Percentiles rank a stretch among this genome's conserved stretches.
Conservation (phyloP, 2,888 invertebrate species). For the Oithona nana region DNA sequence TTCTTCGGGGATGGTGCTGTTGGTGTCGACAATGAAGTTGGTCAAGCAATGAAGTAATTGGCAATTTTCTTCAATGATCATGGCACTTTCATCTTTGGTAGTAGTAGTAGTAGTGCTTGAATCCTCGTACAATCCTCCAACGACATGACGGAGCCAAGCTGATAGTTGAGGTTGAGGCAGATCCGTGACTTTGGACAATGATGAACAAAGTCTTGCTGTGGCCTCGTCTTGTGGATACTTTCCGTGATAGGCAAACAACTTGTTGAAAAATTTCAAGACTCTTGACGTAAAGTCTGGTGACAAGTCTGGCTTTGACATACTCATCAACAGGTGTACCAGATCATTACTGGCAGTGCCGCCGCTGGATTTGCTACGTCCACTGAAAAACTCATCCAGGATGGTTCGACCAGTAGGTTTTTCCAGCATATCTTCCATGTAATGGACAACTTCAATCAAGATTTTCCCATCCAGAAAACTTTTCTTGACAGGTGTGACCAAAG, state of each 20-base stretch:
- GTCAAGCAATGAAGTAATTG: conserved; percentile 47
- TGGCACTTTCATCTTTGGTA: neutral
- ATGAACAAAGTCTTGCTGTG: conserved; percentile 31
- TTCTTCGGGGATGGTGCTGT: conserved; percentile 39
- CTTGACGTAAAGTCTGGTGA: conserved; percentile 22
- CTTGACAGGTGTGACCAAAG: conserved; percentile 36
- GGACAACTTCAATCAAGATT: conserved; percentile 45
- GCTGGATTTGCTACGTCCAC: too few species aligned
- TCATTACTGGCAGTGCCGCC: conserved; percentile 32
- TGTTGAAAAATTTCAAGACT: conserved; percentile 59
- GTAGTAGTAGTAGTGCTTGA: too few species aligned
- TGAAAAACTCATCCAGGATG: conserved; percentile 62
- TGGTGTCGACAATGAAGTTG: conserved; percentile 49
- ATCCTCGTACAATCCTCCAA: conserved; percentile 17
- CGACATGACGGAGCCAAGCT: conserved; percentile 26
- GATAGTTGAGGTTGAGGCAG: conserved; percentile 44
- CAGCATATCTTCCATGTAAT: conserved; percentile 66
- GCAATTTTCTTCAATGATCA: conserved; percentile 43
- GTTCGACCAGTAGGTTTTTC: conserved; percentile 60
- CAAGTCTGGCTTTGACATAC: conserved; percentile 40
- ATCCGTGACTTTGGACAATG: conserved; percentile 43
- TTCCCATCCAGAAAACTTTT: conserved; percentile 39
- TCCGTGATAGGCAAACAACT: conserved; percentile 40
- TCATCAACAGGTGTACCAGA: conserved; percentile 55
- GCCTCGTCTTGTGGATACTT: conserved; percentile 41